Conservation (phyloP, 2,888 invertebrate species). For the Cephus pulcher region DNA sequence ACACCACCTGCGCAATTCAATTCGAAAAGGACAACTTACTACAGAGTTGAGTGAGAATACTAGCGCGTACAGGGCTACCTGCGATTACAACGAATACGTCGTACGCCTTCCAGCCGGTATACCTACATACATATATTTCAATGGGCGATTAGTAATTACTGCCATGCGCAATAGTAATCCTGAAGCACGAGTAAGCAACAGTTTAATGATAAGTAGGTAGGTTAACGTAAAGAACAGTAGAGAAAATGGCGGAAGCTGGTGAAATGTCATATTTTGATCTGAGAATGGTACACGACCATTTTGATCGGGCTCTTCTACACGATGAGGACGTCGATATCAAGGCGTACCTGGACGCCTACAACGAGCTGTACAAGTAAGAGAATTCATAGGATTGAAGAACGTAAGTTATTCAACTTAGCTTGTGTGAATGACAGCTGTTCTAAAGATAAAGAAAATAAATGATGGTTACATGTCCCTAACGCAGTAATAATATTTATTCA, state of each 20-base stretch:
- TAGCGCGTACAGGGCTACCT: no score
- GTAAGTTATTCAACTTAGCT: neutral
- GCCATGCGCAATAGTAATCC: no score
- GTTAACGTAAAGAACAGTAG: neutral
- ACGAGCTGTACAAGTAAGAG: constrained; percentile 84
- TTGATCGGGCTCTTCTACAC: constrained; percentile 74
- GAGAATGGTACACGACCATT: constrained; percentile 73
- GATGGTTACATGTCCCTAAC: neutral
- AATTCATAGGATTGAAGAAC: constrained; percentile 1
- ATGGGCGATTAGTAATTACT: no score
- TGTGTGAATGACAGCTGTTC: neutral
- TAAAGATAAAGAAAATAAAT: neutral
- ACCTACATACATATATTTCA: no score
- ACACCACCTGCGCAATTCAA: no score
- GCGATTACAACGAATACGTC: no score
- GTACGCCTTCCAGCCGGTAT: no score
- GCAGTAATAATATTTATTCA: neutral
- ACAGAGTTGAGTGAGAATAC: no score
- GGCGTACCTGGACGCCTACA: constrained; percentile 82
- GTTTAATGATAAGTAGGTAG: neutral
- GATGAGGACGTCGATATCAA: constrained; percentile 80
- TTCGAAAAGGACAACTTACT: no score
- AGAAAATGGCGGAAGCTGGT: constrained; percentile 55
- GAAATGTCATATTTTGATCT: constrained; percentile 69
- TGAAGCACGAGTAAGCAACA: neutral